Percentiles rank a stretch among this genome's conserved stretches.
Conservation (phyloP, 1,140 invertebrate species). For the Cotesia chilonis region DNA sequence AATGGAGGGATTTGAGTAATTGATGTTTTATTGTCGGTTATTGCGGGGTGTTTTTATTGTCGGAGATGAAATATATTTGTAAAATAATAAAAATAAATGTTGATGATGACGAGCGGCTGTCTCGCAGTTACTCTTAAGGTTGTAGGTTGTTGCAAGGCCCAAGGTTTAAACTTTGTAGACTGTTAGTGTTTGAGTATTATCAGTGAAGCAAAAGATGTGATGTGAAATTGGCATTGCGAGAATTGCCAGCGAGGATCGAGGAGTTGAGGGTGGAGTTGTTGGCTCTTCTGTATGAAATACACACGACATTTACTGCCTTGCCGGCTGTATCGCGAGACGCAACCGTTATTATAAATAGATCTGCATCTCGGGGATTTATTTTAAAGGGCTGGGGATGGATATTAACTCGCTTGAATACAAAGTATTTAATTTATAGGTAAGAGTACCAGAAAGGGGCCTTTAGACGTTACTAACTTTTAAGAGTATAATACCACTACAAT, state of each 20-base stretch:
- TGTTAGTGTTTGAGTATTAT: constrained; percentile 36
- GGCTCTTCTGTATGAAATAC: constrained; percentile 61
- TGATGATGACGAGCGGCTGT: constrained; percentile 20
- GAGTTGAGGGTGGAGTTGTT: constrained; percentile 51
- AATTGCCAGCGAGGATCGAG: not conserved
- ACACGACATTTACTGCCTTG: constrained; percentile 66
- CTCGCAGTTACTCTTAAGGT: not conserved
- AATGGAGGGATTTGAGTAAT: no score
- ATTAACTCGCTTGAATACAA: constrained; percentile 28
- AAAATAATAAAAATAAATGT: not conserved
- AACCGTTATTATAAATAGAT: constrained; percentile 64
- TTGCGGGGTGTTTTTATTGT: not conserved
- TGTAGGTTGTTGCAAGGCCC: no score
- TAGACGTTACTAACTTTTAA: constrained; percentile 1
- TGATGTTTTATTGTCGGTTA: no score
- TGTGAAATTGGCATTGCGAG: constrained; percentile 40
- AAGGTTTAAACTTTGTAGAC: constrained; percentile 39
- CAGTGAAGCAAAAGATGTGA: constrained; percentile 36
- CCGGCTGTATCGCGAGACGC: constrained; percentile 58
- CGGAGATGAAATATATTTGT: not conserved
- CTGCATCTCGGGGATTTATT: constrained; percentile 39
- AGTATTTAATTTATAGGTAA: constrained; percentile 13
- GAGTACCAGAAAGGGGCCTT: constrained; percentile 12
- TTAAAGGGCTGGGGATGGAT: not conserved
- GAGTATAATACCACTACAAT: constrained; percentile 48